Evolutionary conservation across 1,140 invertebrate species (phyloP).

Genomic region (Paraescarpia echinospica): DNA sequence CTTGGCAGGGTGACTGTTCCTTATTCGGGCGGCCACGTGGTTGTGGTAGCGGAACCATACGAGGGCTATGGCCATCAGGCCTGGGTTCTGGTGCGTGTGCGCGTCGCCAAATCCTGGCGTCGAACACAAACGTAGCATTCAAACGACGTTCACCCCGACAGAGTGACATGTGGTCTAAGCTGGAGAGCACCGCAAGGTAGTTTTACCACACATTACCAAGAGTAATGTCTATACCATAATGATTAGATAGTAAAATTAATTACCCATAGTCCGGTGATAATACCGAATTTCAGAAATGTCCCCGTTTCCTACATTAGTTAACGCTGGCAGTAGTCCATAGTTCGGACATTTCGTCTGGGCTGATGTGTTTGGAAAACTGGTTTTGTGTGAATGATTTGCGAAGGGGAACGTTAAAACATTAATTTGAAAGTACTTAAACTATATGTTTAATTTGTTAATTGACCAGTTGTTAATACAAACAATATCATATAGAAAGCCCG

Average conservation of each 20-base stretch:
- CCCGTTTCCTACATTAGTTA: too few relatives aligned
- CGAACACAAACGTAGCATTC: slow-evolving; percentile 17
- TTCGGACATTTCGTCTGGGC: too few relatives aligned
- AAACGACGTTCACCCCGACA: neutral
- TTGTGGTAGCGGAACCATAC: slow-evolving; percentile 97
- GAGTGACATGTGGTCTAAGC: too few relatives aligned
- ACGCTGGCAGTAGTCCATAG: too few relatives aligned
- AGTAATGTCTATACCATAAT: neutral
- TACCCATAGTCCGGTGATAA: too few relatives aligned
- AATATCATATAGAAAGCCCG: too few relatives aligned
- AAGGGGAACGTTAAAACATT: neutral
- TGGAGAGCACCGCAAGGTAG: too few relatives aligned
- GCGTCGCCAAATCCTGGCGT: slow-evolving; percentile 90
- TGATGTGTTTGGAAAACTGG: too few relatives aligned
- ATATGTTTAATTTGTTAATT: neutral
- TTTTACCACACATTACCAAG: neutral
- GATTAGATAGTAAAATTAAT: neutral
- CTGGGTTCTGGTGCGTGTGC: slow-evolving; percentile 95
- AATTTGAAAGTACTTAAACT: neutral
- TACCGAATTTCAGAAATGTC: too few relatives aligned
- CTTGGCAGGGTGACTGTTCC: slow-evolving; percentile 71
- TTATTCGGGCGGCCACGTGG: slow-evolving; percentile 75
- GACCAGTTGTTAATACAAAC: neutral
- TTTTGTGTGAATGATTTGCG: neutral
- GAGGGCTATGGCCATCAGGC: slow-evolving; percentile 87